phyloP scores from a whole-genome alignment of 2,888 invertebrate genomes.

The Apodemia zela region DNA sequence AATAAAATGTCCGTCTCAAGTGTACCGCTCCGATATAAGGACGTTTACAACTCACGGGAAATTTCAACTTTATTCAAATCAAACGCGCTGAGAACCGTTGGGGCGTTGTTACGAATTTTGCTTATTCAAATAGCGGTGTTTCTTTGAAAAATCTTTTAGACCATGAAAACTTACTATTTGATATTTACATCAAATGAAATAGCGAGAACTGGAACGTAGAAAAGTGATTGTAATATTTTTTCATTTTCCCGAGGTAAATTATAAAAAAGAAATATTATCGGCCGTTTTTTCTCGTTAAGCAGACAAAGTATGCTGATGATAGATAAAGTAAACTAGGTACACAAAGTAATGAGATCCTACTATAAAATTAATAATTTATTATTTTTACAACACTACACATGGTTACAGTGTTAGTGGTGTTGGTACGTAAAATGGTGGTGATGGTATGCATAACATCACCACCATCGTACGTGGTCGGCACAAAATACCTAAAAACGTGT shows the following conservation, averaged over 20 bases:
- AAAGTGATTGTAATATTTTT: not conserved
- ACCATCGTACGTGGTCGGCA: too few relatives aligned
- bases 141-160: conserved; percentile 12
- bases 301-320: too few relatives aligned
- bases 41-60: conserved; percentile 27
- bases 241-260: not conserved
- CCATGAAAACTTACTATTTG: conserved; percentile 8
- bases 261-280: too few relatives aligned
- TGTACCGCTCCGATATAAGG: conserved; percentile 25
- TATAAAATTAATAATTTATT: too few relatives aligned
- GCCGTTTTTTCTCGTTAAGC: too few relatives aligned
- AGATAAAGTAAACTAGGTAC: too few relatives aligned
- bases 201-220: not conserved
- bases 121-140: conserved; percentile 21
- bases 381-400: too few relatives aligned
- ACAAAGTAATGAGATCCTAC: too few relatives aligned
- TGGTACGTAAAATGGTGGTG: too few relatives aligned
- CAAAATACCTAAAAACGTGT: too few relatives aligned
- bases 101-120: conserved; percentile 17
- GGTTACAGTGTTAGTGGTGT: too few relatives aligned
- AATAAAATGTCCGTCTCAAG: conserved; percentile 32
- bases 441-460: too few relatives aligned
- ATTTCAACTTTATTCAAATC: conserved; percentile 16
- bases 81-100: conserved; percentile 16
- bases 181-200: not conserved